Evolutionary conservation across 2,113 vertebrate genomes (phyloP).

Genomic region (Scophthalmus maximus): DNA sequence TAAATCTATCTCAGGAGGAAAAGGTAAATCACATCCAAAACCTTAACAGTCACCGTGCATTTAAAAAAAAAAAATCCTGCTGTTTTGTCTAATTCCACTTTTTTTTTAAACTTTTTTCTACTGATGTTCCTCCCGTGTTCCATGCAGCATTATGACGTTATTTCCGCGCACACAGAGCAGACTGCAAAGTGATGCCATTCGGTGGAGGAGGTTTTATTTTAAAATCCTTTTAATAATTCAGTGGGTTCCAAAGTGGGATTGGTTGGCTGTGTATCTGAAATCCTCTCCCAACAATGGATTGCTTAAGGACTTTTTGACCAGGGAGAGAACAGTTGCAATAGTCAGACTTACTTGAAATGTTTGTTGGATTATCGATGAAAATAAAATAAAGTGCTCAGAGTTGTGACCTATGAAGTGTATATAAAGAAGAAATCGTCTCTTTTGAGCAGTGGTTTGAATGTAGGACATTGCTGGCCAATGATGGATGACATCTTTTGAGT

Average conservation of each 20-base stretch:
- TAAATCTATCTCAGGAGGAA: slow-evolving; percentile 74
- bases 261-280: background rate
- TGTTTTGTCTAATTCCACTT: slow-evolving; percentile 18
- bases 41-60: slow-evolving; percentile 36
- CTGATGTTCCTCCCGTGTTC: slow-evolving; percentile 17
- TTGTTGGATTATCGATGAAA: slow-evolving; percentile 30
- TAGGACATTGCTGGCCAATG: slow-evolving; percentile 82
- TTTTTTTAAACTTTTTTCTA: slow-evolving; percentile 19
- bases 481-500: slow-evolving; percentile 61
- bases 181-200: slow-evolving; percentile 9
- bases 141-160: slow-evolving; percentile 22
- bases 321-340: slow-evolving; percentile 29
- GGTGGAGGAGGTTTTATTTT: slow-evolving; percentile 33
- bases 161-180: slow-evolving; percentile 16
- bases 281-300: background rate
- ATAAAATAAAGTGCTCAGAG: slow-evolving; percentile 7
- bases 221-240: slow-evolving; percentile 46
- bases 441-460: slow-evolving; percentile 54
- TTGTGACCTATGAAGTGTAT: slow-evolving; percentile 49
- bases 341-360: slow-evolving; percentile 61
- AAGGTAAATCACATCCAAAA: slow-evolving; percentile 47
- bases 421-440: slow-evolving; percentile 37
- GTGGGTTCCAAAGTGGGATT: slow-evolving; percentile 15
- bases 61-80: slow-evolving; percentile 8
- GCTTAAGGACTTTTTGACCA: background rate